Evolutionary conservation across 2,113 vertebrate species (phyloP), one percentile per base, ranked within the genome.

Genomic region (Indicator indicator): DNA sequence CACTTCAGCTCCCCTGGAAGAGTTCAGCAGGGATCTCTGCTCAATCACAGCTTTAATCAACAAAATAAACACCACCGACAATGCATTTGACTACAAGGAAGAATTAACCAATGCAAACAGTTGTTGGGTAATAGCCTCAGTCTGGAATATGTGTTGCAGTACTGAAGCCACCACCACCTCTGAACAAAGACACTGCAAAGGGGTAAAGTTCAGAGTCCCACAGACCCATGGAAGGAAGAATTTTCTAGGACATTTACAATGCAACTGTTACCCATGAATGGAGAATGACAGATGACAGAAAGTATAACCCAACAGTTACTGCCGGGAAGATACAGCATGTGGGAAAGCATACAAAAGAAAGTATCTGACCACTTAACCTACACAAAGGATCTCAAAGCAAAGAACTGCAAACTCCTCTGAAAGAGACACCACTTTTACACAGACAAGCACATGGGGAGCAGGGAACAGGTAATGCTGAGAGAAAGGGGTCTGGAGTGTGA

Each of bases 21-120:
- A 72, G 65, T 62, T 88, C 73, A 87, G 60, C 15, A 28, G 63
- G 54, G 74, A 94, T 5, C 60, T 82, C 68, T 46, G 52, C 55
- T 79, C 93, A 87, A 65, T 86, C 80, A 65, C 83, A 55, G 86
- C 65, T 92, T 90, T 93, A 67, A 83, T 68, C 83, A 88, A 77
- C 88, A 93, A 83, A 94, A 56, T 9, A 95, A 93, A 95, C 60
- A 90, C 15, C 0, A 0, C 74, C 38, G 71, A 89, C 84, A 87
- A 72, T 74, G 48, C 81, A 36, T 89, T 36, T 87, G 58, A 87
- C 81, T 89, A 76, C 74, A 79, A 93, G 71, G 82, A 96, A 92
- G 74, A 82, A 76, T 48, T 48, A 88, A 69, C 59, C 50, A 85
- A 92, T 20, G 74, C 86, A 84, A 93, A 95, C 36, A 90, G 70